Evolutionary conservation across 1,140 invertebrate species (phyloP), one percentile per base, ranked within the genome.

Genomic region (Drosophila sturtevanti): DNA sequence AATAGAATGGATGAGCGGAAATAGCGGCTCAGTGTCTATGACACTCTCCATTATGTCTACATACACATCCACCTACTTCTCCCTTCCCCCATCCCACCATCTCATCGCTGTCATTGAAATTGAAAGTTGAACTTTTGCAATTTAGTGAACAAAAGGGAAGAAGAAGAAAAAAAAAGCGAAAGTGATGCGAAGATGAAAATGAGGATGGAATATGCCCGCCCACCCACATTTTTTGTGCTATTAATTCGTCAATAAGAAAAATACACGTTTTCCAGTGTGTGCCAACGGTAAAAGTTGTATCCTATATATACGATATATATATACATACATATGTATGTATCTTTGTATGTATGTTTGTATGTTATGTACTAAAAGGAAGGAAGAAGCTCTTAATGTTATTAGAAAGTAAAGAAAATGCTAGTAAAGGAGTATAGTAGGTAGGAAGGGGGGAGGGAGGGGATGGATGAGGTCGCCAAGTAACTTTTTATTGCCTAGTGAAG

Each of bases 181-280:
- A 63, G 60, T 63, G 63, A 72, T 69, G 70, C 73, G 4, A 6
- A 31, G 41, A 44, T 44, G 41, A 44, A 44, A 14, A 44, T 44
- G 41, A 44, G 18, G 41, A 21, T 9, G 21, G 18, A 48, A 16
- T 21, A 48, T 48, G 63, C 63, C 54, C 63, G 51, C 54, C 69
- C 63, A 66, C 72, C 67, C 59, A 58, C 27, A 4, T 31, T 75
- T 72, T 75, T 67, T 27, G 41, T 68, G 70, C 74, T 62, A 77
- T 77, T 77, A 77, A 77, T 77, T 70, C 70, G 72, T 77, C 74
- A 77, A 77, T 74, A 63, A 58, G 41, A 48, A 48, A 31, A 77
- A 68, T 73, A 48, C 37, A 68, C 52, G 37, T 54, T 35, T 63
- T 44, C 34, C 12, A 31, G 11, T 38, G 11, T 38, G 14, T 64